These are phyloP conservation scores for Periophthalmodon schlosseri DNA, from an alignment of 2,113 vertebrate species.

Conservation along the genomic window DNA sequence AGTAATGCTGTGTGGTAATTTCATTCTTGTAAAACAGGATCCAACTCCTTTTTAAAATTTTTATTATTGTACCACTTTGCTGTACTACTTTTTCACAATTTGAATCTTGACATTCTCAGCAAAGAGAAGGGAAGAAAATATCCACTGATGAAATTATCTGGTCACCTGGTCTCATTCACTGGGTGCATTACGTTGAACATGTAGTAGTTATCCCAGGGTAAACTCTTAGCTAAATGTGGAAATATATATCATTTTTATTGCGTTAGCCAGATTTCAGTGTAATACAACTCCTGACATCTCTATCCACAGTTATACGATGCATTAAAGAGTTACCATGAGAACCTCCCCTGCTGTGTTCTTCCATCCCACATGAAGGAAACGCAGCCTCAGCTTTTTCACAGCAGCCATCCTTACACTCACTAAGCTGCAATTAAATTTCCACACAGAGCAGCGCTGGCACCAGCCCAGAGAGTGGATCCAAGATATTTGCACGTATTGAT, in stretches of 20 bases:
- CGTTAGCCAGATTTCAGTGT: conserved; percentile 13
- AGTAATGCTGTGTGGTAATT: background rate
- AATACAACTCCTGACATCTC: conserved; percentile 13
- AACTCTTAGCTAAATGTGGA: too few species aligned
- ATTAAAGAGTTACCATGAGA: conserved; percentile 49
- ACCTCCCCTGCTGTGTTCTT: conserved; percentile 38
- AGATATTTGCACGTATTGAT: conserved; percentile 71
- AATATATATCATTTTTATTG: background rate
- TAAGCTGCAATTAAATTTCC: conserved; percentile 49
- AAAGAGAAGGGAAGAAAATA: too few species aligned
- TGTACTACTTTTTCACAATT: background rate
- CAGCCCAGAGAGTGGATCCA: conserved; percentile 53
- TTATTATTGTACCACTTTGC: too few species aligned
- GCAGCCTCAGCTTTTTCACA: conserved; percentile 41
- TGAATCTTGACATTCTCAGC: background rate
- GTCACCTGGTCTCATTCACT: too few species aligned
- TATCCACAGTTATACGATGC: conserved; percentile 8
- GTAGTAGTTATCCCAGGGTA: too few species aligned
- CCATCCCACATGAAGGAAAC: conserved; percentile 29
- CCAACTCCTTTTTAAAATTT: background rate
- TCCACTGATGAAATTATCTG: too few species aligned
- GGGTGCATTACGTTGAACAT: too few species aligned
- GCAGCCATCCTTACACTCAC: conserved; percentile 28
- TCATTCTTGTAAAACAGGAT: background rate
- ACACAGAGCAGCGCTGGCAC: conserved; percentile 33